Conservation (phyloP, 2,113 vertebrate species). For the Passer montanus region DNA sequence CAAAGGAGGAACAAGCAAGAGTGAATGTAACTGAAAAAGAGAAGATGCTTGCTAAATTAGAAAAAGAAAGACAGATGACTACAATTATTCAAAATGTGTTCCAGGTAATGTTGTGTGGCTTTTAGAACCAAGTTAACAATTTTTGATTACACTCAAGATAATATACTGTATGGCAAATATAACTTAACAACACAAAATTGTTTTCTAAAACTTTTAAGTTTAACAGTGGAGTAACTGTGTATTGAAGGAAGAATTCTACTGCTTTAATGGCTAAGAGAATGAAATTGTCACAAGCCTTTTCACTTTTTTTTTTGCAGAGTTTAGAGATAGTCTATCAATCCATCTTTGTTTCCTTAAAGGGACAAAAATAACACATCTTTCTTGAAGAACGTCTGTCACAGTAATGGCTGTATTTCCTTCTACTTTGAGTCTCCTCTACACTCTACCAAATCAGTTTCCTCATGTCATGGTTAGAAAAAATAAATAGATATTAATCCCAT, state of each 20-base stretch:
- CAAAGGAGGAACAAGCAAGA: neutral
- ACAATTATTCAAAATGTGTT: constrained; percentile 68
- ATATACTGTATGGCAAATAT: neutral
- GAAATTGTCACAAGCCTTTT: neutral
- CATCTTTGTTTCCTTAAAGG: neutral
- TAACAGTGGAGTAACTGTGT: neutral
- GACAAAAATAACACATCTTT: neutral
- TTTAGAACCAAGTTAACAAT: neutral
- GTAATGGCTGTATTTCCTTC: neutral
- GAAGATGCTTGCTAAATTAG: neutral
- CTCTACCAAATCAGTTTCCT: neutral
- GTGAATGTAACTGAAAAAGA: neutral
- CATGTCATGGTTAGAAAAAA: neutral
- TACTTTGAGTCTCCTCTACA: neutral
- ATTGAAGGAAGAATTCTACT: neutral
- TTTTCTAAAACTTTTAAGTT: neutral
- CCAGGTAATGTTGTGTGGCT: constrained; percentile 69
- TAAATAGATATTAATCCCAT: neutral
- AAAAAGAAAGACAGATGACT: constrained; percentile 30
- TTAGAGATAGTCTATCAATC: neutral
- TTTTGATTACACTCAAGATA: neutral
- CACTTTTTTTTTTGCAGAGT: neutral
- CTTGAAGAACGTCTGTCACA: neutral
- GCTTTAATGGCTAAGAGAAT: neutral
- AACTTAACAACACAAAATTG: neutral